phyloP scores from a whole-genome alignment of 2,888 invertebrate species.

The Digitonthophagus gazella region DNA sequence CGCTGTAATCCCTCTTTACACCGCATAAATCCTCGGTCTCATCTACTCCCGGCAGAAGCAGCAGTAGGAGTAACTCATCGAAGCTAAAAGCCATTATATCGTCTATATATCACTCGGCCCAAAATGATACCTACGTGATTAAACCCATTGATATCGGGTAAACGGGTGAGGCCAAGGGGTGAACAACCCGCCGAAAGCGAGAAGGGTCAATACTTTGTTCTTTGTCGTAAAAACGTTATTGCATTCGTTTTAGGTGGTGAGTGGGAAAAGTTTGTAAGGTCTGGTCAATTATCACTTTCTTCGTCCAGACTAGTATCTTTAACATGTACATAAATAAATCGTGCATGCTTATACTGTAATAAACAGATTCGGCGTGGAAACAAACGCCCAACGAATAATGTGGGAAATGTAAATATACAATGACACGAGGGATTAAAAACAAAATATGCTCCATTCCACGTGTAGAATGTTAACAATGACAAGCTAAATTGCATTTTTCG shows the following conservation, averaged over 20 bases:
- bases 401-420: neutral
- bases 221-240: neutral
- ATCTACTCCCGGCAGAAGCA: neutral
- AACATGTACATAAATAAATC: neutral
- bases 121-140: conserved; percentile 17
- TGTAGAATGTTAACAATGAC: neutral
- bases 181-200: neutral
- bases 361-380: neutral
- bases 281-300: neutral
- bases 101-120: conserved; percentile 21
- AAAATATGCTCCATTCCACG: neutral
- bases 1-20: neutral
- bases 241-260: neutral
- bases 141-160: conserved; percentile 23
- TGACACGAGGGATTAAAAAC: neutral
- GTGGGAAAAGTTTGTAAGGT: neutral
- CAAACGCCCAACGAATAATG: neutral
- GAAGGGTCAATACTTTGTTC: neutral
- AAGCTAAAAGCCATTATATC: conserved; percentile 23
- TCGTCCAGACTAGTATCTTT: neutral
- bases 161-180: conserved; percentile 11
- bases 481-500: no score
- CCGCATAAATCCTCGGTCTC: neutral
- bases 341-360: neutral
- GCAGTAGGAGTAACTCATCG: neutral